A percentile compares a stretch with the other conserved stretches of the same genome.
Conservation (phyloP, 2,888 invertebrate species). For the Drosophila lutescens region DNA sequence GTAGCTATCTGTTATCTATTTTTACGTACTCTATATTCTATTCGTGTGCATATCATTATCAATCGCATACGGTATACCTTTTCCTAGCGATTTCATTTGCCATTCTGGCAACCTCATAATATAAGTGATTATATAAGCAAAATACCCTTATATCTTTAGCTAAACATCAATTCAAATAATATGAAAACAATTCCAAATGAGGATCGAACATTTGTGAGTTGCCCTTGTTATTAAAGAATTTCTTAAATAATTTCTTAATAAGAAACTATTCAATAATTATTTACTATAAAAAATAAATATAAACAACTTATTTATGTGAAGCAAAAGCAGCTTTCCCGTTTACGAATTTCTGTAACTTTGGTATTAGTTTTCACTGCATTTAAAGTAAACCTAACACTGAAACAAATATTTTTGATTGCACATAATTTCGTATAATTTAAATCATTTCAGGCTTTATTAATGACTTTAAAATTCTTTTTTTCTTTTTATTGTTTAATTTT, state of each 20-base stretch:
- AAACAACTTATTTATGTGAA: no score
- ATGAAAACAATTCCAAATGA: no score
- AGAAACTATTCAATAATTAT: no score
- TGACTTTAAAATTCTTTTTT: no score
- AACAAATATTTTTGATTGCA: no score
- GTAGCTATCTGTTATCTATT: slow-evolving; percentile 26
- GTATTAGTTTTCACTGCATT: background rate
- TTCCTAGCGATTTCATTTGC: background rate
- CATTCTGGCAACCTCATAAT: background rate
- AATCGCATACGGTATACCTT: background rate
- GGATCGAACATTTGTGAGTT: no score
- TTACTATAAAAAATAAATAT: background rate
- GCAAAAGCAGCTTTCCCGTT: no score
- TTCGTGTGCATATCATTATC: slow-evolving; percentile 19
- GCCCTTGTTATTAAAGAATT: no score
- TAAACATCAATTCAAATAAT: background rate
- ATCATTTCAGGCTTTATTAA: no score
- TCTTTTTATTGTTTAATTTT: no score
- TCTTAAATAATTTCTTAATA: no score
- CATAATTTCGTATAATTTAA: no score
- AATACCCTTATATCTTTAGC: background rate
- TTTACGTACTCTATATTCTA: slow-evolving; percentile 9
- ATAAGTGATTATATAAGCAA: background rate
- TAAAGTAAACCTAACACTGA: background rate
- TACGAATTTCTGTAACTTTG: background rate